These are phyloP conservation scores for Penaeus japonicus DNA, from an alignment of 1,140 invertebrate genomes.

Conservation along the genomic window DNA sequence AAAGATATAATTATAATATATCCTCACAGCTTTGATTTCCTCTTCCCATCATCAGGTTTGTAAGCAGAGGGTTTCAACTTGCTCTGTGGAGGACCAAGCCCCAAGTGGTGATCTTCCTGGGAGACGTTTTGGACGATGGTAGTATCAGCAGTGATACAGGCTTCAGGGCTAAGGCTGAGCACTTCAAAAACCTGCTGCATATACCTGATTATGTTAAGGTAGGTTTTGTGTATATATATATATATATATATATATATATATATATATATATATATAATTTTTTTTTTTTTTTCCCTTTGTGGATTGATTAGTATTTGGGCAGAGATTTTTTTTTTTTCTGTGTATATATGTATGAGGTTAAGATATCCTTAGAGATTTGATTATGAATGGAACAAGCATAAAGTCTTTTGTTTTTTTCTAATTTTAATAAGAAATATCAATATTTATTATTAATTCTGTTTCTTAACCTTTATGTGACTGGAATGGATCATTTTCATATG, in stretches of 20 bases:
- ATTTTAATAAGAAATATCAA: too few species aligned
- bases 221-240: neutral
- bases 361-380: too few species aligned
- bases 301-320: too few species aligned
- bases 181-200: conserved; percentile 31
- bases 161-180: conserved; percentile 16
- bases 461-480: too few species aligned
- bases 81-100: conserved; percentile 79
- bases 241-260: conserved; percentile 4
- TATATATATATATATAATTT: neutral
- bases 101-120: conserved; percentile 86
- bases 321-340: too few species aligned
- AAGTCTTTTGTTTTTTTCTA: too few species aligned
- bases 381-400: too few species aligned
- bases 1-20: conserved; percentile 61
- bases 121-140: conserved; percentile 93
- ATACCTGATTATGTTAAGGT: conserved; percentile 47
- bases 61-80: conserved; percentile 75
- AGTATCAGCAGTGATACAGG: conserved; percentile 68
- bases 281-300: too few species aligned
- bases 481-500: too few species aligned
- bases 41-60: conserved; percentile 70
- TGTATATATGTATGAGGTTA: too few species aligned
- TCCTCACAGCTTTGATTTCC: neutral
- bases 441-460: too few species aligned